phyloP scores from a whole-genome alignment of 2,113 vertebrate genomes.

The Poecile atricapillus region DNA sequence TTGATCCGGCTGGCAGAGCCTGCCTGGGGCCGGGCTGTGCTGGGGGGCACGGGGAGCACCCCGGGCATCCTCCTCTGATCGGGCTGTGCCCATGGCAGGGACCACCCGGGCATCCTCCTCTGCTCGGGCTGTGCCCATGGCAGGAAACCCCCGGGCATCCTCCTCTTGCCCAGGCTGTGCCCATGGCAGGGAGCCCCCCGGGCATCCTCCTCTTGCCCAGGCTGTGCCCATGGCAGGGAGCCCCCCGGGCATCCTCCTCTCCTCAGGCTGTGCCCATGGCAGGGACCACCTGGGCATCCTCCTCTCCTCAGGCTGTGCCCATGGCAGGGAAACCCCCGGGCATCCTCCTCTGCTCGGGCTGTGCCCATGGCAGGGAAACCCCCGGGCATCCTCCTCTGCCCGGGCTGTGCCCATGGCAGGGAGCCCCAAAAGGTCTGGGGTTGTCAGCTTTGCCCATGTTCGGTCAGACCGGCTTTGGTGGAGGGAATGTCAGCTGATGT shows the following conservation, averaged over 20 bases:
- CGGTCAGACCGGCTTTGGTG: neutral
- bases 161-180: neutral
- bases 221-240: rapidly evolving
- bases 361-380: neutral
- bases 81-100: rapidly evolving
- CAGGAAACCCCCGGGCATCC: no score
- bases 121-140: rapidly evolving
- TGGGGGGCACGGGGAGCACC: rapidly evolving
- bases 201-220: neutral
- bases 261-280: rapidly evolving
- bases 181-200: no score
- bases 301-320: neutral
- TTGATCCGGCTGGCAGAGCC: neutral
- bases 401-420: neutral
- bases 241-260: neutral
- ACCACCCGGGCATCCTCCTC: neutral
- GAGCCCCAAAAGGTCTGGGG: neutral
- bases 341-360: neutral
- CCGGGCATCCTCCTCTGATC: neutral
- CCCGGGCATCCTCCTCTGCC: neutral
- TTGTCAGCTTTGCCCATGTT: neutral
- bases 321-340: rapidly evolving
- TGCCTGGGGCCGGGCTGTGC: neutral
- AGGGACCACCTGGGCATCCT: no score
- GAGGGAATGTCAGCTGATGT: neutral